Evolutionary conservation across 1,140 invertebrate genomes (phyloP).

Genomic region (Rhopalosiphum padi): DNA sequence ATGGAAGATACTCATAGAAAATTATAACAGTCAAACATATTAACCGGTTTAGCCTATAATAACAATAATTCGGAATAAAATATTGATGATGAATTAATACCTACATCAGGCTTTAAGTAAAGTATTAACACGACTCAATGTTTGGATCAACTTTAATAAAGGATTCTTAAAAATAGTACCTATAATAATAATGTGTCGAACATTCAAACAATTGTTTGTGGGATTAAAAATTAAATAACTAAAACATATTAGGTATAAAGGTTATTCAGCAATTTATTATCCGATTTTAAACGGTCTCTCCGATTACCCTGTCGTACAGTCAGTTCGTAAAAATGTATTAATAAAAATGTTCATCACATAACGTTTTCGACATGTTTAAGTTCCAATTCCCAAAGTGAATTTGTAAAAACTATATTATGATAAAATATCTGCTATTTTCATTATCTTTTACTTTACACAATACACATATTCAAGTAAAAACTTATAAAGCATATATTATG

Average conservation of each 20-base stretch:
- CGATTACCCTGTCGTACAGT: conserved; percentile 46
- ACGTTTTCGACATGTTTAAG: conserved; percentile 30
- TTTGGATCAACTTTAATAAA: neutral
- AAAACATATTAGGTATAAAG: conserved; percentile 20
- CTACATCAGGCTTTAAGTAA: neutral
- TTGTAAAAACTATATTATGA: neutral
- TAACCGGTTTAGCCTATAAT: neutral
- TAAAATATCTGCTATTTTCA: neutral
- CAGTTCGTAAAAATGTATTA: conserved; percentile 40
- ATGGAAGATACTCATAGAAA: neutral
- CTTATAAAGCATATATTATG: neutral
- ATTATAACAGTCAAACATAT: neutral
- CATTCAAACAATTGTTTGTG: neutral
- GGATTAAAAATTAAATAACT: conserved; percentile 32
- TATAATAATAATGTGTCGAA: neutral
- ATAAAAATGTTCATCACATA: conserved; percentile 41
- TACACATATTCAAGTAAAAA: neutral
- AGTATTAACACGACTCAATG: conserved; percentile 4
- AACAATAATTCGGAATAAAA: conserved; percentile 50
- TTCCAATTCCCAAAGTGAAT: conserved; percentile 38
- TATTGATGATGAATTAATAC: conserved; percentile 13
- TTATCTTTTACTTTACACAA: conserved; percentile 4
- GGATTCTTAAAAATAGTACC: conserved; percentile 6
- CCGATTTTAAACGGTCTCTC: conserved; percentile 32
- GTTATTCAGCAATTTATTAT: conserved; percentile 35